These are phyloP conservation scores for Tapirus terrestris DNA, from an alignment of 2,113 vertebrate species.

Conservation along the genomic window DNA sequence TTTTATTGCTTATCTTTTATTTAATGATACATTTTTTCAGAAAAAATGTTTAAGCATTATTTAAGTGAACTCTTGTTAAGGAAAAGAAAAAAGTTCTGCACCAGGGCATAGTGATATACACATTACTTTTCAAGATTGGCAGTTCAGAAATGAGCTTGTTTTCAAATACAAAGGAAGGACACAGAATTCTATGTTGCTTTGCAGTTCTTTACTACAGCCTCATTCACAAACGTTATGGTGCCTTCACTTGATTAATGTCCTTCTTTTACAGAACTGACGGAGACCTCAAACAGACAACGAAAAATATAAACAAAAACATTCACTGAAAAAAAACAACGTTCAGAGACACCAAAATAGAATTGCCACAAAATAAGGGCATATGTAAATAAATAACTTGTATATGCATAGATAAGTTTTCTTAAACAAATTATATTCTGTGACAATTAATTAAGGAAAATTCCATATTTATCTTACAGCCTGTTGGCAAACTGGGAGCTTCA, in stretches of 20 bases:
- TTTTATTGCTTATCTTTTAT: not conserved
- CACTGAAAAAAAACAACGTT: not conserved
- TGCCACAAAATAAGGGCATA: not conserved
- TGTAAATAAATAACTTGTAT: not conserved
- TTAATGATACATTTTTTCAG: not conserved
- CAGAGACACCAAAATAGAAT: not conserved
- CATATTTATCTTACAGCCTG: not conserved
- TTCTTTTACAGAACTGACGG: not conserved
- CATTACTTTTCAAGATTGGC: not conserved
- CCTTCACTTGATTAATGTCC: not conserved
- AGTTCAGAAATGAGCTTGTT: not conserved
- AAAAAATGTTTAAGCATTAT: not conserved
- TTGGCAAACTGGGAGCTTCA: not conserved
- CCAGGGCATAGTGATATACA: not conserved
- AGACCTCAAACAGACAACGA: not conserved
- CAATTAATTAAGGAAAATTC: not conserved
- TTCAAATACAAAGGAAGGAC: not conserved
- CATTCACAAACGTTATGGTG: not conserved
- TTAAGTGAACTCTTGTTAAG: not conserved
- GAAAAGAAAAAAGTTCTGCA: not conserved
- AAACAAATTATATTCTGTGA: not conserved
- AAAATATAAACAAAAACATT: not conserved
- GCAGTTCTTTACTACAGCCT: rapidly evolving
- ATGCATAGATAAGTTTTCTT: not conserved
- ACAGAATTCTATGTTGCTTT: not conserved